Evolutionary conservation across 2,888 invertebrate genomes (phyloP), one percentile per base, ranked within the genome.

Genomic region (Chloroclystis v-ata): DNA sequence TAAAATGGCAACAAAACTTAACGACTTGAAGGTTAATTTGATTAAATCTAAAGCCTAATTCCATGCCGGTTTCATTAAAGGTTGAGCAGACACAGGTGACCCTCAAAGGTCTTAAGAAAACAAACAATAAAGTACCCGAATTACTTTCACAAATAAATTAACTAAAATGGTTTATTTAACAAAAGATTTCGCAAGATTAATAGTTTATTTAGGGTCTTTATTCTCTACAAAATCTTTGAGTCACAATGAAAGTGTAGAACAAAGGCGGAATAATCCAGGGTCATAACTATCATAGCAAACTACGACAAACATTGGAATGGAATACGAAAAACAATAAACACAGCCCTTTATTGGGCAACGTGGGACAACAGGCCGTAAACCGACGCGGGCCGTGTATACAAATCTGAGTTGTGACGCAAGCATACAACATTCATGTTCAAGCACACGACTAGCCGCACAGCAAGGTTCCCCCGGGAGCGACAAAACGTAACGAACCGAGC

Each of bases 401-500:
- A 85, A 84, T 84, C 82, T 82, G 79, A 78, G 78, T 76, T 76
- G 79, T 79, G 82, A 79, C 77, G 75, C 65, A 59, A 66, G 70
- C 67, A 75, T 84, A 81, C 83, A 84, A 82, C 78, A 84, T 85
- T 82, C 78, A 82, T 77, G 78, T 72, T 61, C 60, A 60, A 67
- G 67, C 63, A 66, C 58, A 63, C 69, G 49, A 72, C 67, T 66
- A 60, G 65, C 68, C 63, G 58, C 66, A 65, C 69, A 68, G 67
- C 66, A 78, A 75, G 65, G 61, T 65, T 61, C 86, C 83, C 84
- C 38, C 32, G 86, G 80, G 86, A 77, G 66, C 73, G 61, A 86
- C 86, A 84, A 85, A 85, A 83, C 74, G 81, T 85, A 87, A 86
- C 86, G 86, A 87, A 86, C 78, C 79, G 64, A 64, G 67, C 70